Evolutionary conservation across 2,797 vertebrate genomes (phyloP).

Genomic region (Muscicapa comitata): DNA sequence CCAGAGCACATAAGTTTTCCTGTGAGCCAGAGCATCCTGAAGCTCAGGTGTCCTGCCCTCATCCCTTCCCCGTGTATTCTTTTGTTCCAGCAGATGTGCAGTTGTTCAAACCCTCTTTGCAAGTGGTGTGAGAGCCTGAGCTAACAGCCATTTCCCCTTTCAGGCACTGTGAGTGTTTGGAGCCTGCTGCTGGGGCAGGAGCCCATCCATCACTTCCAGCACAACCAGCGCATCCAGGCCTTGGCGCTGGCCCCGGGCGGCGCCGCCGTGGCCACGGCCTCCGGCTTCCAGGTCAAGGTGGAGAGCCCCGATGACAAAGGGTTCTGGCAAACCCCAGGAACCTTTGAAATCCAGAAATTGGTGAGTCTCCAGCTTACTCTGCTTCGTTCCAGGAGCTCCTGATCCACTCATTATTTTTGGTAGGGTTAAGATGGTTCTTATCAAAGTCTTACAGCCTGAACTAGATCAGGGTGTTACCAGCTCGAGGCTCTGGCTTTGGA

Average conservation of each 20-base stretch:
- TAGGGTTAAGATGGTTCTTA: not conserved
- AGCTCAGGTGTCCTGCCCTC: not conserved
- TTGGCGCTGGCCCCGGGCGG: slow-evolving; percentile 81
- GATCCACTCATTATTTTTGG: not conserved
- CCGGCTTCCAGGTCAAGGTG: slow-evolving; percentile 81
- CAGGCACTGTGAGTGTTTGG: slow-evolving; percentile 91
- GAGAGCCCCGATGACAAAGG: slow-evolving; percentile 81
- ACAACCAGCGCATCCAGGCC: slow-evolving; percentile 79
- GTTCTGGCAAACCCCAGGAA: slow-evolving; percentile 81
- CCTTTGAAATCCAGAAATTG: slow-evolving; percentile 82
- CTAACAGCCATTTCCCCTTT: fast-evolving
- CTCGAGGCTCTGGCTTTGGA: not conserved
- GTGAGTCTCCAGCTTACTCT: slow-evolving; percentile 73
- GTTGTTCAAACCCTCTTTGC: not conserved
- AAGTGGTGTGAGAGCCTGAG: not conserved
- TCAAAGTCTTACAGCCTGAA: not conserved
- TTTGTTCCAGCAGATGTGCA: not conserved
- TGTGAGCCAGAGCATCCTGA: not conserved
- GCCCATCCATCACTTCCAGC: slow-evolving; percentile 87
- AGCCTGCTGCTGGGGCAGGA: slow-evolving; percentile 82
- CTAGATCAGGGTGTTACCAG: not conserved
- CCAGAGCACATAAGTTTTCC: fast-evolving
- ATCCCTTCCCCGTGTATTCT: fast-evolving
- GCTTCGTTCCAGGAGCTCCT: not conserved
- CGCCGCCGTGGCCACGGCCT: slow-evolving; percentile 78